Evolutionary conservation across 1,140 invertebrate species (phyloP), one percentile per base, ranked within the genome.

Genomic region (Pogonus chalceus): DNA sequence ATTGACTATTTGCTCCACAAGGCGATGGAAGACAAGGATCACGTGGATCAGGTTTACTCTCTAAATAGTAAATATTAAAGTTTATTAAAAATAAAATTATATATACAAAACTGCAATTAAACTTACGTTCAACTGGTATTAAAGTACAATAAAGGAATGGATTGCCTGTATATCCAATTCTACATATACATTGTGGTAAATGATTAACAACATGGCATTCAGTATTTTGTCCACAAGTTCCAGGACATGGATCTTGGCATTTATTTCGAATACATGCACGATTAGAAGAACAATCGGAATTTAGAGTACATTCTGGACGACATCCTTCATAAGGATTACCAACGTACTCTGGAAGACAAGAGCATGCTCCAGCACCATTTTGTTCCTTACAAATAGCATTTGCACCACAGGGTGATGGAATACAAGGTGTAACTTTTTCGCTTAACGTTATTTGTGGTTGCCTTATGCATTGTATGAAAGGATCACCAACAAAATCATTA

Each of bases 1-100:
- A 92, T 35, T 87, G 77, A 64, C 84, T 87, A 61, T 90, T 86
- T 0, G 85, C 78, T 47, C 88, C 89, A 67, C 88, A 90, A 0
- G 87, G 87, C 49, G 83, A 81, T 0, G 86, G 86, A 37, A 82
- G 76, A 60, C 88, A 92, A 0, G 87, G 85, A 65, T 87, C 81
- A 48, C 78, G 60, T 4, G 73, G 67, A 52, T 0, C 0, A 37
- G 18, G 39, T 22, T 47, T 37, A 50, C 56, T 47, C 43, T n/a
- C 72, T 56, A 76, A 67, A 56, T 35, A 59, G n/a, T n/a, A n/a
- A n/a, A n/a, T n/a, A n/a, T n/a, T n/a, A n/a, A n/a, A n/a, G n/a
- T n/a, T n/a, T n/a, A n/a, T n/a, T n/a, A 35, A 56, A 20, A 26
- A 48, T 35, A 37, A 52, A 39, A 35, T 51, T 18, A 56, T 56